Conservation (phyloP, 2,888 invertebrate species). For the Brachyptera risi region DNA sequence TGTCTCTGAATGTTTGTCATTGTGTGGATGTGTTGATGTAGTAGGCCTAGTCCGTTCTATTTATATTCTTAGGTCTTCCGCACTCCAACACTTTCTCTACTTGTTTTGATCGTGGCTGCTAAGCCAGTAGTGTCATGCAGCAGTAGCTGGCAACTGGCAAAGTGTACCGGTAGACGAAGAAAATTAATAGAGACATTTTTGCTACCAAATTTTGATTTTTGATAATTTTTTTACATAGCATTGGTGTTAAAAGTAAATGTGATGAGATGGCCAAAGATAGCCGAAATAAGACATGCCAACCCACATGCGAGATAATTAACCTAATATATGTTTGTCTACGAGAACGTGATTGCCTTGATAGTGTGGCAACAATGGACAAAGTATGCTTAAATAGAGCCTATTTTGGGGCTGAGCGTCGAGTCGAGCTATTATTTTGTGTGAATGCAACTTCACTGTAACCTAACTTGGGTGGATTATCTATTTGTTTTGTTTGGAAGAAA, state of each 20-base stretch:
- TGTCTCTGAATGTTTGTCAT: conserved; percentile 15
- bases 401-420: too few species aligned
- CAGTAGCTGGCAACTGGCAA: too few species aligned
- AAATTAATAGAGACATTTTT: conserved; percentile 10
- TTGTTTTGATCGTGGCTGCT: not conserved
- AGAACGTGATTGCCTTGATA: not conserved
- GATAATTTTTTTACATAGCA: conserved; percentile 19
- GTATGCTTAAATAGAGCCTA: not conserved
- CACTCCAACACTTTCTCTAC: too few species aligned
- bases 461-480: too few species aligned
- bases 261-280: too few species aligned
- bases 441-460: too few species aligned
- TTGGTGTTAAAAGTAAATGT: not conserved
- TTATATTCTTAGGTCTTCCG: conserved; percentile 17
- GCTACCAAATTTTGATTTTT: conserved; percentile 21
- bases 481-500: too few species aligned
- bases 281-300: too few species aligned
- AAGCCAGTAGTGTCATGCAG: not conserved
- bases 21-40: not conserved
- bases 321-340: not conserved
- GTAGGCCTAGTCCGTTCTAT: not conserved
- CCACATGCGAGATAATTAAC: too few species aligned
- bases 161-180: too few species aligned
- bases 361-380: not conserved
- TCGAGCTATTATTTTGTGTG: too few species aligned